Base-by-base conservation (phyloP, 2,888 invertebrate genomes). In the Cryptophagus acutangulus region DNA sequence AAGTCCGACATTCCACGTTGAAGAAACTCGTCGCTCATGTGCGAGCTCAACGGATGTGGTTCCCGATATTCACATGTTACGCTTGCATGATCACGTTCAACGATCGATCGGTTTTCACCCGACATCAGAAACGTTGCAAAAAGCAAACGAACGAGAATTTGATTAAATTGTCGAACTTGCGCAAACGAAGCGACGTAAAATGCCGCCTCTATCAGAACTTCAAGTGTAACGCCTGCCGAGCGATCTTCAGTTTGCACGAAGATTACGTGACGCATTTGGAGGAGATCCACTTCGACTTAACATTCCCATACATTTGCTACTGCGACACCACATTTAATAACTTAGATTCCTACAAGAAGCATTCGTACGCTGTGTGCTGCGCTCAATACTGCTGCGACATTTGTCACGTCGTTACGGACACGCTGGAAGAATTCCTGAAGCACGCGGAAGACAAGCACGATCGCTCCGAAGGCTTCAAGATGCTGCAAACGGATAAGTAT, bases 41-140 rank as follows among this genome's bases (percentile, higher is more conserved):
- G 18, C 52, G 67, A 17, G 56, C 63, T 13, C 45, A 61, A n/a
- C 54, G 62, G 13, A 59, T 62, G 10, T 69, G 67, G 65, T 77
- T 79, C 35, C 78, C 78, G 1, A 75, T 77, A 51, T 78, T 76
- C 51, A 78, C 79, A 0, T 79, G 79, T 54, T 79, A 78, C 51
- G 76, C 76, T 57, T 79, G 79, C 55, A 76, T 78, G 43, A 67
- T 78, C 17, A 77, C 78, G 0, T 78, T 77, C 46, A 70, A 62
- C 1, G 66, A 67, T 41, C 46, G 66, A 33, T 66, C 67, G 0
- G 51, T 63, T 0, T 65, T 59, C 31, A 63, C 62, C 39, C 60
- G 51, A 30, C 69, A 70, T 40, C 51, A 52, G 17, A 45, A 55
- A 1, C 47, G 50, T 33, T 68, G 67, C 34, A 51, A 58, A 4